Percentiles rank a stretch among this genome's conserved stretches.
phyloP scores from a whole-genome alignment of 2,888 invertebrate species.

The Phyllotreta cruciferae region DNA sequence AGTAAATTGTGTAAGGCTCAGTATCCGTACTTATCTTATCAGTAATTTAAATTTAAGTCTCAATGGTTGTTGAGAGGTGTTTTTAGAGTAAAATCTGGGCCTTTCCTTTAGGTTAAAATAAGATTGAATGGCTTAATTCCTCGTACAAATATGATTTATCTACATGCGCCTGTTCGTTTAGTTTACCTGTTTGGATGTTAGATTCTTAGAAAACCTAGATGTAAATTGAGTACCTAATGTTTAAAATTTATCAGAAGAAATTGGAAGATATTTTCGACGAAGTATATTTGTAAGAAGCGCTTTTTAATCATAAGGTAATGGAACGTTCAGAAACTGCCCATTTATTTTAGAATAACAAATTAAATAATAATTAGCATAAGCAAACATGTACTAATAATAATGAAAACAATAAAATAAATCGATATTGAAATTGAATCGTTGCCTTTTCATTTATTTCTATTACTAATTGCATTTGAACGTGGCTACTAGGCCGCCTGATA shows the following conservation, averaged over 20 bases:
- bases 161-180: constrained; percentile 17
- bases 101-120: constrained; percentile 11
- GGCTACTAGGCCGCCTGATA: too few species aligned
- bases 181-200: constrained; percentile 28
- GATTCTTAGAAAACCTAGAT: constrained; percentile 11
- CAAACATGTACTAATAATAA: too few species aligned
- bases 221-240: constrained; percentile 19
- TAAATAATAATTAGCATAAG: too few species aligned
- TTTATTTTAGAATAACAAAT: too few species aligned
- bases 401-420: too few species aligned
- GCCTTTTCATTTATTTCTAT: too few species aligned
- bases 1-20: too few species aligned
- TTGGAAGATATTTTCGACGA: constrained; percentile 19
- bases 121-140: constrained; percentile 1
- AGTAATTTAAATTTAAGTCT: background rate
- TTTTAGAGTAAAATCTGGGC: background rate
- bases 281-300: constrained; percentile 50
- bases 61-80: background rate
- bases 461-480: too few species aligned
- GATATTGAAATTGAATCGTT: too few species aligned
- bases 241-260: constrained; percentile 19
- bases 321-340: background rate
- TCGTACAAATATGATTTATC: constrained; percentile 15
- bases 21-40: too few species aligned
- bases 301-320: constrained; percentile 33